Base-by-base conservation (phyloP, 1,140 invertebrate genomes). In the Brachionus asplanchnoidis region DNA sequence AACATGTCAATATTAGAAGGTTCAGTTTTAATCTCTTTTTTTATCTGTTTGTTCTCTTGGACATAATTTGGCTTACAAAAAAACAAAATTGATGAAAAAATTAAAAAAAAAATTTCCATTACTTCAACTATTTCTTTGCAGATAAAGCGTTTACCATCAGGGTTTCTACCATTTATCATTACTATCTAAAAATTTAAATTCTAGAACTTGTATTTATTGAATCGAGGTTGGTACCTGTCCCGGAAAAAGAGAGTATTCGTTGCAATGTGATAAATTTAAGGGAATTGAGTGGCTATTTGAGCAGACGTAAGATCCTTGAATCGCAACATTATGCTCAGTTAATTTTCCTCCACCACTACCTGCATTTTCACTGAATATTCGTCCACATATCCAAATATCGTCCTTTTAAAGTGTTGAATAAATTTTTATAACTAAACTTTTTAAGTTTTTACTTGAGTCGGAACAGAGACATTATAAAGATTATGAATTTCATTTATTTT, bases 311-410 rank as follows among this genome's bases (percentile, higher is more conserved):
- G 79, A 82, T 20, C 79, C 79, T 82, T 82, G 79, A 9, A 82
- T 65, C 0, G 65, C 65, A 40, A 82, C 79, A 46, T 82, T 82
- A 36, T 82, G 79, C 17, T 82, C 79, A 23, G 53, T 82, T 46
- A 82, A 68, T 68, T 82, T 82, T 14, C 65, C 79, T 4, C 79
- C 79, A 20, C 65, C 79, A 60, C 79, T 68, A 12, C 79, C 79
- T 17, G 79, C 65, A 46, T 82, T 82, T 40, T 82, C 79, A 23
- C 53, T 82, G 5, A 82, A 82, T 36, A 82, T 68, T 65, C 79
- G 28, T 23, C 79, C 79, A 82, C 79, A 66, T 65, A 82, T 65
- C 79, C 79, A 82, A 23, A 82, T 53, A 82, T 82, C 79, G 9
- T 82, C 79, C 70, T 75, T 75, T 75, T 14, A 3, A 28, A 32